Evolutionary conservation across 2,888 invertebrate genomes (phyloP).

Genomic region (Celastrina argiolus): DNA sequence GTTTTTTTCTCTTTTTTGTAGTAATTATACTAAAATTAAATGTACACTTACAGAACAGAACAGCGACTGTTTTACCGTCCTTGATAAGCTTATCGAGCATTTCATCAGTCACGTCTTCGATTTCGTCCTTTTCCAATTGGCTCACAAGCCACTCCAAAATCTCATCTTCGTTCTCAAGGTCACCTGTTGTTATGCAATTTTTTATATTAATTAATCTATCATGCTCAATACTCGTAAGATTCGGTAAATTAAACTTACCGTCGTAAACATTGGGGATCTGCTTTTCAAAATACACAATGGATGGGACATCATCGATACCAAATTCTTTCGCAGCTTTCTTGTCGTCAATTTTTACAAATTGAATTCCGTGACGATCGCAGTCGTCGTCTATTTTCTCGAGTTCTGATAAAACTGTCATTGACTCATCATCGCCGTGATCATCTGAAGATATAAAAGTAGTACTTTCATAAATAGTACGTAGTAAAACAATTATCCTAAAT

Average conservation of each 20-base stretch:
- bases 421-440: constrained; percentile 93
- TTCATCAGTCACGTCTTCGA: constrained; percentile 96
- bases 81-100: constrained; percentile 94
- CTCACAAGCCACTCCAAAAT: constrained; percentile 92
- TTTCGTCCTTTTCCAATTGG: constrained; percentile 94
- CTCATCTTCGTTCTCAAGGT: constrained; percentile 92
- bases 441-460: constrained; percentile 81
- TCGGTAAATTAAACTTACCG: constrained; percentile 66
- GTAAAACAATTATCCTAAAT: too few species aligned
- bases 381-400: constrained; percentile 96
- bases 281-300: constrained; percentile 95
- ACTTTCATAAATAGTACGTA: too few species aligned
- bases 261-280: constrained; percentile 95
- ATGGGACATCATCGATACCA: constrained; percentile 89
- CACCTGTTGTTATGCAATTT: constrained; percentile 68
- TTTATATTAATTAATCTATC: neutral
- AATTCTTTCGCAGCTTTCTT: constrained; percentile 88
- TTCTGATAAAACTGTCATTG: constrained; percentile 89
- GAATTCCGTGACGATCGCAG: constrained; percentile 93
- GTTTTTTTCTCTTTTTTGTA: neutral
- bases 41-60: constrained; percentile 88
- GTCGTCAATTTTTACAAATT: constrained; percentile 95
- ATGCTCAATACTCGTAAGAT: neutral
- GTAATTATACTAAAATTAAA: neutral
- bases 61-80: constrained; percentile 92